Conservation (phyloP, 64 coral and sea anemone species). For the Astreopora myriophthalma region DNA sequence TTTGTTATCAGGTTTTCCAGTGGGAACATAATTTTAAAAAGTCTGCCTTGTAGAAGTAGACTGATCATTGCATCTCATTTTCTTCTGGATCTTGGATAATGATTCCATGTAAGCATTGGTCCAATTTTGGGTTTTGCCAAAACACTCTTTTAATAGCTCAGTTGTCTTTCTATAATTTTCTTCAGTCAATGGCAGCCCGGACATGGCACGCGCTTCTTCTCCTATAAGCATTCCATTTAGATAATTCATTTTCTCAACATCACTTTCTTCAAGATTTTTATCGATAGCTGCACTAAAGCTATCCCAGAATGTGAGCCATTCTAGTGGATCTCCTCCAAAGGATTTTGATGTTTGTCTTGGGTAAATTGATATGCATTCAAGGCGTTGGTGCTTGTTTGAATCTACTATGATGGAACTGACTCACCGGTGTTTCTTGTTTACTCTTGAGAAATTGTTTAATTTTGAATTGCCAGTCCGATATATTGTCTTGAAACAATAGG, state of each 20-base stretch:
- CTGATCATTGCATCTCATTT: too few relatives aligned
- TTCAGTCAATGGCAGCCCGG: slow-evolving; percentile 51
- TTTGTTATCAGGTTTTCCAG: too few relatives aligned
- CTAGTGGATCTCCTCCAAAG: slow-evolving; percentile 29
- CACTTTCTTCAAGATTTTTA: background rate
- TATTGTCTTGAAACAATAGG: slow-evolving; percentile 49
- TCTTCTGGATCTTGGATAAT: slow-evolving; percentile 16
- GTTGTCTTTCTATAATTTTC: slow-evolving; percentile 61
- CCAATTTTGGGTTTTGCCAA: slow-evolving; percentile 38
- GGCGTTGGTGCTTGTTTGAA: slow-evolving; percentile 4
- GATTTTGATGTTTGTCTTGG: slow-evolving; percentile 44
- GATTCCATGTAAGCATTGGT: slow-evolving; percentile 71
- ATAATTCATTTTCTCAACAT: background rate
- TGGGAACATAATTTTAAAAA: too few relatives aligned
- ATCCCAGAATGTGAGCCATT: slow-evolving; percentile 57
- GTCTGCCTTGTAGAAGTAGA: too few relatives aligned
- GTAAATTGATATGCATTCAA: slow-evolving; percentile 9
- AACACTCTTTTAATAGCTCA: slow-evolving; percentile 43
- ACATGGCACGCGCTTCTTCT: slow-evolving; percentile 64
- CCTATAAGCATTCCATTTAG: background rate
- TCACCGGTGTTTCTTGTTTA: slow-evolving; percentile 28
- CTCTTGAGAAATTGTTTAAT: slow-evolving; percentile 16
- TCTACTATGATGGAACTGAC: slow-evolving; percentile 50
- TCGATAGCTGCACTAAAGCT: slow-evolving; percentile 17
- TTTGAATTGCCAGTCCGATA: slow-evolving; percentile 49